These are phyloP conservation scores for Beroe ovata DNA, from an alignment of 37 sponge, comb jelly and placozoan genomes.

Conservation along the genomic window DNA sequence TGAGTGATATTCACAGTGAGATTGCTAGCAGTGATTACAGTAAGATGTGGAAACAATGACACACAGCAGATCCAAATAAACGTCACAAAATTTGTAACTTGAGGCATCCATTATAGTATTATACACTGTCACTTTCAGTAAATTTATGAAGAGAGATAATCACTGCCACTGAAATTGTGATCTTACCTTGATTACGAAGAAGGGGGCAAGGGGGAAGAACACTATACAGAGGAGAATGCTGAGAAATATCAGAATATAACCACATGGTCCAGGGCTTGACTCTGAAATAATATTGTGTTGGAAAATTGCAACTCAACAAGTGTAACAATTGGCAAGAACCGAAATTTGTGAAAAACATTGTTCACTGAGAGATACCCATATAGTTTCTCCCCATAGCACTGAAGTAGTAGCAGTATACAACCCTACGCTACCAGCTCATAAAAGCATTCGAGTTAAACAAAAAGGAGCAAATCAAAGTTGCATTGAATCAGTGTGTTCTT, in stretches of 20 bases:
- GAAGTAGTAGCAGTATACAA: too few species aligned
- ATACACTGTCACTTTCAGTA: too few species aligned
- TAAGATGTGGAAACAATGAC: too few species aligned
- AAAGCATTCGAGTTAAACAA: too few species aligned
- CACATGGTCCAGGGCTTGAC: constrained; percentile 64
- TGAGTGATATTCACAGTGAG: not conserved
- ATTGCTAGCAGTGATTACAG: not conserved
- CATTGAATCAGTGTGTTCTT: not conserved
- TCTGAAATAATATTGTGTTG: constrained; percentile 17
- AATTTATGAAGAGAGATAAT: too few species aligned
- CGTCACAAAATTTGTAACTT: too few species aligned
- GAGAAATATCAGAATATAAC: constrained; percentile 71
- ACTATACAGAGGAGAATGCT: constrained; percentile 72
- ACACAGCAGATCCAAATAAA: too few species aligned
- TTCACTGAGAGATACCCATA: too few species aligned
- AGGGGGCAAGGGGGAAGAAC: constrained; percentile 78
- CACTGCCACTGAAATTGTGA: too few species aligned
- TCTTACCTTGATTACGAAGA: constrained; percentile 80
- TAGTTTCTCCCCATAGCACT: not conserved
- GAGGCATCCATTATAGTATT: too few species aligned
- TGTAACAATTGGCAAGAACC: not conserved
- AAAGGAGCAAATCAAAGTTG: not conserved
- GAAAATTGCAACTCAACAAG: not conserved
- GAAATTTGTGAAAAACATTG: too few species aligned
- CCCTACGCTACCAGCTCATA: too few species aligned